A percentile compares a stretch with the other conserved stretches of the same genome.
Conservation (phyloP, 1,140 invertebrate species). For the Ostrea edulis region DNA sequence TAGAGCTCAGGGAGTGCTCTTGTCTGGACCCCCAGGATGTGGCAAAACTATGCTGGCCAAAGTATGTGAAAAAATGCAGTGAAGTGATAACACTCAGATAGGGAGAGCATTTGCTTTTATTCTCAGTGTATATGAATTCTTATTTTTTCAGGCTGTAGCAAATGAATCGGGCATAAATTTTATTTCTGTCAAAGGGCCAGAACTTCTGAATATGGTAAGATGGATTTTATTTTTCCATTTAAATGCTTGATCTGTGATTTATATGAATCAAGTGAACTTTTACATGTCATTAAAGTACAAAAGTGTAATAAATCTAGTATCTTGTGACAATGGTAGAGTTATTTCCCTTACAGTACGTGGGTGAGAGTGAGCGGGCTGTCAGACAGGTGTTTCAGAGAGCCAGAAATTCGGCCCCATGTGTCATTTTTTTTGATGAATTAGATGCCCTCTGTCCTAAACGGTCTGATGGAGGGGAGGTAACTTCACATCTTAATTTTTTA, state of each 20-base stretch:
- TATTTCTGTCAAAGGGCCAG: constrained; percentile 97
- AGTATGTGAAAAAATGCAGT: constrained; percentile 65
- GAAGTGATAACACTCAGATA: neutral
- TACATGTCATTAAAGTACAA: neutral
- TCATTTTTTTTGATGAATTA: constrained; percentile 99
- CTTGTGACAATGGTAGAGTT: neutral
- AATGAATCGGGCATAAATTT: constrained; percentile 98
- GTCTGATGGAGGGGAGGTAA: constrained; percentile 79
- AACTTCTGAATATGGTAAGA: constrained; percentile 95
- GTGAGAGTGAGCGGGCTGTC: constrained; percentile 98
- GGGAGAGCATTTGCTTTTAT: neutral
- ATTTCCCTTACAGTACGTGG: constrained; percentile 90
- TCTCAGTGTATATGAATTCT: neutral
- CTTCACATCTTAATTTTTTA: neutral
- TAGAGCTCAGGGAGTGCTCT: constrained; percentile 90
- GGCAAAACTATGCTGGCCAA: constrained; percentile 96
- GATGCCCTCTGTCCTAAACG: constrained; percentile 97
- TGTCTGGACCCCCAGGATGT: constrained; percentile 95
- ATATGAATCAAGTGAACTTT: neutral
- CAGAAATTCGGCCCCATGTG: constrained; percentile 96
- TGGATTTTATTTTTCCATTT: neutral
- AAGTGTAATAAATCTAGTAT: too few species aligned
- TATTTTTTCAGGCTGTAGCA: constrained; percentile 87
- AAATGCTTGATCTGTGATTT: neutral
- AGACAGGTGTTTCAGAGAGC: constrained; percentile 96